These are phyloP conservation scores for Rhyzopertha dominica DNA, from an alignment of 1,140 invertebrate genomes.

Conservation along the genomic window DNA sequence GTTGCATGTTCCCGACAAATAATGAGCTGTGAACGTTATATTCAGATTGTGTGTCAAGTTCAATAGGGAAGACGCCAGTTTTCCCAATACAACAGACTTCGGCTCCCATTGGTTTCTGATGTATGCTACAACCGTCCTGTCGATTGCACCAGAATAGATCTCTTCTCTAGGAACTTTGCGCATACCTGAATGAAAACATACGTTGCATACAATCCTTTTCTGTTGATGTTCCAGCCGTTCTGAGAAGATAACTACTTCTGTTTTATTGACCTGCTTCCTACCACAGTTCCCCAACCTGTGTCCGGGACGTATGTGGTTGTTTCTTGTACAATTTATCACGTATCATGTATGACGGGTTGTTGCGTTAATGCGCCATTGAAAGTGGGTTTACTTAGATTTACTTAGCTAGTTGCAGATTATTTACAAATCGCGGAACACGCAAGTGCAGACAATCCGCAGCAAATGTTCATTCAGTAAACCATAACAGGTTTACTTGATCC, in stretches of 20 bases:
- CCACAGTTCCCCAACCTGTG: constrained; percentile 11
- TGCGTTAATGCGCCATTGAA: no score
- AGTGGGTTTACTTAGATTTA: no score
- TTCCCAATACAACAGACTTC: no score
- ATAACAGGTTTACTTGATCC: no score
- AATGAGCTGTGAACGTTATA: neutral
- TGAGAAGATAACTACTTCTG: neutral
- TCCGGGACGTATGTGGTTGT: constrained; percentile 10
- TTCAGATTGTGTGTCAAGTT: no score
- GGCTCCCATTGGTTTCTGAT: constrained; percentile 6
- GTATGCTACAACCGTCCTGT: constrained; percentile 5
- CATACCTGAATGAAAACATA: neutral
- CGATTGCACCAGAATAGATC: constrained; percentile 14
- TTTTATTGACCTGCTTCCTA: neutral
- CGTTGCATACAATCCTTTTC: constrained; percentile 11
- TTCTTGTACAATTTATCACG: no score
- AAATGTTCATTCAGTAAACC: no score
- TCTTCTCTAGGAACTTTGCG: constrained; percentile 1
- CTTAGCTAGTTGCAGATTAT: no score
- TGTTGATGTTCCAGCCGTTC: constrained; percentile 8
- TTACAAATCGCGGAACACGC: no score
- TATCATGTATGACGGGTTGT: no score
- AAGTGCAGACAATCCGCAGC: no score
- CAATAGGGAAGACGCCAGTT: no score
- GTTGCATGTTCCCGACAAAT: constrained; percentile 12